Conservation (phyloP, 2,888 invertebrate species). For the Epinotia nisella region DNA sequence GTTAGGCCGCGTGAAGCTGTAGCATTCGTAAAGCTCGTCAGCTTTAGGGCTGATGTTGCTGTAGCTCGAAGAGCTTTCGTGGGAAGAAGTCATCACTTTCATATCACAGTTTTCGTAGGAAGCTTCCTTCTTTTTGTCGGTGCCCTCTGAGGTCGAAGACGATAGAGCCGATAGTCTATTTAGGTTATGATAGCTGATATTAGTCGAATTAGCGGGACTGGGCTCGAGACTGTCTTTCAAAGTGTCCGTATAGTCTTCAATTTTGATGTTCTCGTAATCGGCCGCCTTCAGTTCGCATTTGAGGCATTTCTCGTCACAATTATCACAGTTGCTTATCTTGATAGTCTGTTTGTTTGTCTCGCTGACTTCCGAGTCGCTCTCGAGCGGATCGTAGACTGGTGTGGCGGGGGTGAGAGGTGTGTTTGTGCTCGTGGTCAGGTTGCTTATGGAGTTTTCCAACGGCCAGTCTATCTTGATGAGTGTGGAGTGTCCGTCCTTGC, state of each 20-base stretch:
- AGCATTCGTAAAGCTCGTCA: conserved; percentile 74
- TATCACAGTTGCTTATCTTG: conserved; percentile 66
- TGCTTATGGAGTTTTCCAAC: conserved; percentile 64
- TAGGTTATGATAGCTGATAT: conserved; percentile 80
- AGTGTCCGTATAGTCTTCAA: conserved; percentile 52
- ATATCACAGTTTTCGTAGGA: conserved; percentile 57
- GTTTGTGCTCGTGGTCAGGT: conserved; percentile 69
- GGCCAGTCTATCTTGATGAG: conserved; percentile 81
- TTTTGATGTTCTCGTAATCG: conserved; percentile 65
- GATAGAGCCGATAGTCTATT: conserved; percentile 79
- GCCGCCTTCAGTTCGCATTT: conserved; percentile 77
- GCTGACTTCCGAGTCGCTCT: conserved; percentile 76
- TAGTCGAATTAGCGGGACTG: conserved; percentile 71
- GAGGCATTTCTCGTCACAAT: conserved; percentile 72
- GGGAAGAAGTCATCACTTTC: conserved; percentile 78
- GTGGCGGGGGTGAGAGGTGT: conserved; percentile 71
- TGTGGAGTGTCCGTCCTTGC: conserved; percentile 78
- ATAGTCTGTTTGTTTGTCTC: conserved; percentile 74
- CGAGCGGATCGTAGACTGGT: conserved; percentile 73
- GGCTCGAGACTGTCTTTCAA: conserved; percentile 68
- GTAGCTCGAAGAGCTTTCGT: conserved; percentile 77
- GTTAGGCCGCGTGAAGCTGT: conserved; percentile 73
- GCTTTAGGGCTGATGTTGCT: conserved; percentile 69
- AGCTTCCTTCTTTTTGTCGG: conserved; percentile 57
- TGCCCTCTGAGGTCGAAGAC: conserved; percentile 72